Percentiles rank a stretch among this genome's conserved stretches.
phyloP scores from a whole-genome alignment of 2,888 invertebrate genomes.

The Synergus gifuensis region DNA sequence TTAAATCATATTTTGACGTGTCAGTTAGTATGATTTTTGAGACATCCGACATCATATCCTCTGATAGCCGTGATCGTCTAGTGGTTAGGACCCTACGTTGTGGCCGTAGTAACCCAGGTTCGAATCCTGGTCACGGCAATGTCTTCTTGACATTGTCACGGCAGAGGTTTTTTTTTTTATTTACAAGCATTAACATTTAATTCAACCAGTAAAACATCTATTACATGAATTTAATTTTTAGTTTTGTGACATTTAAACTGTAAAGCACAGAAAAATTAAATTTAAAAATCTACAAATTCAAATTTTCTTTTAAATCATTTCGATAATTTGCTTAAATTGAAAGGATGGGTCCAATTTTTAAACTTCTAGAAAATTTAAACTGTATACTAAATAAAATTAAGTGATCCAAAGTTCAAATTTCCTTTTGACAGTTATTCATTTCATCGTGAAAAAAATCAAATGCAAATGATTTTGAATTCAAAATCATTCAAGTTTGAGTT shows the following conservation, averaged over 20 bases:
- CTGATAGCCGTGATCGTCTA: slow-evolving; percentile 75
- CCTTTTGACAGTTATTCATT: too few relatives aligned
- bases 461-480: neutral
- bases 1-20: neutral
- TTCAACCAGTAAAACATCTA: neutral
- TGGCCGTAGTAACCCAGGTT: slow-evolving; percentile 78
- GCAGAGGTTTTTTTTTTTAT: slow-evolving; percentile 36
- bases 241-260: too few relatives aligned
- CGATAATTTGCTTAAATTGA: too few relatives aligned
- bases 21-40: neutral
- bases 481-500: too few relatives aligned
- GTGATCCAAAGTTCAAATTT: neutral
- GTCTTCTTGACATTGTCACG: slow-evolving; percentile 44
- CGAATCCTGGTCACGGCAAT: slow-evolving; percentile 78
- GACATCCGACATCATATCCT: slow-evolving; percentile 51
- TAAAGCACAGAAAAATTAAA: too few relatives aligned
- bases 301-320: too few relatives aligned
- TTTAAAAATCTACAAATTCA: too few relatives aligned
- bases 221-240: neutral
- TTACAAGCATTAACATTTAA: neutral
- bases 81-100: slow-evolving; percentile 78
- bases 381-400: too few relatives aligned
- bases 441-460: too few relatives aligned
- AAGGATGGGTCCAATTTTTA: too few relatives aligned
- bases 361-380: too few relatives aligned